A percentile compares a stretch with the other conserved stretches of the same genome.
These are phyloP conservation scores for Diachasma alloeum DNA, from an alignment of 1,140 invertebrate genomes.

Conservation along the genomic window DNA sequence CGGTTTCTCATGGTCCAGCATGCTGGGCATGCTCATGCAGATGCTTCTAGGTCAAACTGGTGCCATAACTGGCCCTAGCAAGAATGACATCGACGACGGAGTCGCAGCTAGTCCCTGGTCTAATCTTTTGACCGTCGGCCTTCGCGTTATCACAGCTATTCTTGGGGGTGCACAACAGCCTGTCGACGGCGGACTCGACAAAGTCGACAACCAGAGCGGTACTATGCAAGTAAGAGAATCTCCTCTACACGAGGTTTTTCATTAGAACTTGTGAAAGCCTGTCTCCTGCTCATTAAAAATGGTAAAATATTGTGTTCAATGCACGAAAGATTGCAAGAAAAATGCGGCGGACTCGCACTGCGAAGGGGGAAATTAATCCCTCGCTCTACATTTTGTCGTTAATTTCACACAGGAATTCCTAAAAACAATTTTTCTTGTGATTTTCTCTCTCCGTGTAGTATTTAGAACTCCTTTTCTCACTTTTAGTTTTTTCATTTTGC, in stretches of 20 bases:
- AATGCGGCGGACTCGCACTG: too few relatives aligned
- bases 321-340: too few relatives aligned
- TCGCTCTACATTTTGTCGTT: too few relatives aligned
- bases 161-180: slow-evolving; percentile 75
- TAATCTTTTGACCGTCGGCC: slow-evolving; percentile 80
- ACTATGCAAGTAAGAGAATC: slow-evolving; percentile 80
- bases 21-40: slow-evolving; percentile 86
- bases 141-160: slow-evolving; percentile 84
- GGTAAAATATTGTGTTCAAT: background rate
- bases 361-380: too few relatives aligned
- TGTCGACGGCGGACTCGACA: slow-evolving; percentile 81
- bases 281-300: background rate
- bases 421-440: background rate
- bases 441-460: background rate
- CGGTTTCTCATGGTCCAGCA: slow-evolving; percentile 86
- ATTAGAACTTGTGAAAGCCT: background rate
- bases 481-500: background rate
- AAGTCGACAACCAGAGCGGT: slow-evolving; percentile 81
- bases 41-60: slow-evolving; percentile 77
- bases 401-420: too few relatives aligned
- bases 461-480: background rate
- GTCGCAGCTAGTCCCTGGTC: slow-evolving; percentile 81
- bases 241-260: background rate
- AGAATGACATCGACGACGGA: slow-evolving; percentile 77
- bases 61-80: slow-evolving; percentile 75